phyloP scores from a whole-genome alignment of 2,113 vertebrate species.

The Fulica atra region DNA sequence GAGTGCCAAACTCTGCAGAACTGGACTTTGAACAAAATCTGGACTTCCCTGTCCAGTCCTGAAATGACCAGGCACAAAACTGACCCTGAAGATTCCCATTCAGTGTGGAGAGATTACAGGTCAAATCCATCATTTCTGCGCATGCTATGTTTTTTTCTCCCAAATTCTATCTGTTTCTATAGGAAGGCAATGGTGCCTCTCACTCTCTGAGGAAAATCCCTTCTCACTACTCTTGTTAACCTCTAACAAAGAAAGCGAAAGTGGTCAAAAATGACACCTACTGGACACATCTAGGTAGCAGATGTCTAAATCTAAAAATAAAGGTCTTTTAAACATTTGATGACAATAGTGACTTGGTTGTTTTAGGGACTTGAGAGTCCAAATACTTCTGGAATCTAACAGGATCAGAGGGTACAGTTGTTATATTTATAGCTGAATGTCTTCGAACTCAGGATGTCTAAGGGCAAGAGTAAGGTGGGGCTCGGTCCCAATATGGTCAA shows the following conservation, averaged over 20 bases:
- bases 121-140: not conserved
- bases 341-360: not conserved
- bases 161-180: not conserved
- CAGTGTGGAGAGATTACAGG: not conserved
- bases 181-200: not conserved
- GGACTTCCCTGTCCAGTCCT: not conserved
- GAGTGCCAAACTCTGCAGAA: not conserved
- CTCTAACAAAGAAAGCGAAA: not conserved
- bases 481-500: too few species aligned
- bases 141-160: not conserved
- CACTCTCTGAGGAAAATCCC: not conserved
- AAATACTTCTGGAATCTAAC: not conserved
- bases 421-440: not conserved
- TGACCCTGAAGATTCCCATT: not conserved
- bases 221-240: not conserved
- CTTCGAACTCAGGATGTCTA: not conserved
- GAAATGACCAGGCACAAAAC: not conserved
- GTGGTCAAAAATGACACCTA: constrained; percentile 2
- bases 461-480: not conserved
- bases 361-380: not conserved
- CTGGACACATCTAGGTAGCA: not conserved
- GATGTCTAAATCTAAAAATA: not conserved
- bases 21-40: not conserved
- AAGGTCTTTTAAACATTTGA: not conserved
- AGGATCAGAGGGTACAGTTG: not conserved